These are phyloP conservation scores for Tupiocoris notatus DNA, from an alignment of 2,888 invertebrate species.

Conservation along the genomic window DNA sequence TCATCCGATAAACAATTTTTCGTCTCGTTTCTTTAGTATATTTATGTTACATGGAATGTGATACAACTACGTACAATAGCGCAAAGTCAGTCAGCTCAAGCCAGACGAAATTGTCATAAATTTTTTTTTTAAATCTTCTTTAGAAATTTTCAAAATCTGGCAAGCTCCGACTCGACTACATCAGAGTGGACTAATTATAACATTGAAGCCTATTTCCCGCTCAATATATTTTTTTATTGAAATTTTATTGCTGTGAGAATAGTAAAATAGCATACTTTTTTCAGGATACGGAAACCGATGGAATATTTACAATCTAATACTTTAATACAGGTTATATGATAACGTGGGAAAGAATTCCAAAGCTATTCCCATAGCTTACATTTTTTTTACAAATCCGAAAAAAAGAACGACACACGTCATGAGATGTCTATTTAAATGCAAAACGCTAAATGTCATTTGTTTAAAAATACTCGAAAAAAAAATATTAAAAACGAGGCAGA, in stretches of 20 bases:
- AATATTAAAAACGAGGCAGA: not conserved
- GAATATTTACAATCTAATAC: not conserved
- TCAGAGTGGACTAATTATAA: not conserved
- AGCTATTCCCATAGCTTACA: not conserved
- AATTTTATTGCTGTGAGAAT: constrained; percentile 17
- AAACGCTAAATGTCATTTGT: constrained; percentile 15
- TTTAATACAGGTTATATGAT: not conserved
- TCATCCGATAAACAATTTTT: constrained; percentile 10
- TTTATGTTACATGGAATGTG: constrained; percentile 23
- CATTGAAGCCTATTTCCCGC: not conserved
- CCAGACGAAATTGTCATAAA: no score
- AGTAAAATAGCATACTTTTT: not conserved
- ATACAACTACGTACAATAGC: not conserved
- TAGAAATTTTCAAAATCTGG: no score
- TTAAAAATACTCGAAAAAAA: not conserved
- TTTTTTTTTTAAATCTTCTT: no score
- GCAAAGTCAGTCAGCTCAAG: not conserved
- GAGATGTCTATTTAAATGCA: constrained; percentile 27
- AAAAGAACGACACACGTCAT: no score
- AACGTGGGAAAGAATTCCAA: not conserved
- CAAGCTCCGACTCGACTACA: no score
- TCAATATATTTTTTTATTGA: constrained; percentile 2
- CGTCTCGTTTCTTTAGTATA: not conserved
- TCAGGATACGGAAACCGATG: not conserved
- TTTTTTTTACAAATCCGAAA: not conserved